A percentile compares a stretch with the other conserved stretches of the same genome.
These are phyloP conservation scores for Pilophorus perplexus DNA, from an alignment of 2,888 invertebrate species.

Conservation along the genomic window DNA sequence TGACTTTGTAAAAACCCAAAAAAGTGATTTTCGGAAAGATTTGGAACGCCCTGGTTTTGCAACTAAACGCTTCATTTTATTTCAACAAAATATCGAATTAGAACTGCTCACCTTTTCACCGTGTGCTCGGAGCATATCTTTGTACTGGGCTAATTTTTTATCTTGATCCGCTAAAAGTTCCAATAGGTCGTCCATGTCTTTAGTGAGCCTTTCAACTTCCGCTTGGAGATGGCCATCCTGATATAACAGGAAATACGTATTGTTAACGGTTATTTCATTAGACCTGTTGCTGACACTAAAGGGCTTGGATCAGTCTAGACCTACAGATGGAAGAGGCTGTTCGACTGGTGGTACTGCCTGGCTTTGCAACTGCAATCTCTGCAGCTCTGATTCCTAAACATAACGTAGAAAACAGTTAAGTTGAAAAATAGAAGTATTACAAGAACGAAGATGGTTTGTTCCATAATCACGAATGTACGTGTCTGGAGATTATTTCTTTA, in stretches of 20 bases:
- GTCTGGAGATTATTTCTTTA: no score
- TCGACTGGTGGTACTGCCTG: not conserved
- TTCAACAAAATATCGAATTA: no score
- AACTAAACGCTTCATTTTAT: no score
- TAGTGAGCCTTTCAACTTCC: conserved; percentile 16
- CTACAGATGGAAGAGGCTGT: not conserved
- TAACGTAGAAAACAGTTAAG: conserved; percentile 21
- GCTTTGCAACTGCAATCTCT: conserved; percentile 19
- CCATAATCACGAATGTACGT: no score
- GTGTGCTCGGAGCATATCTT: conserved; percentile 57
- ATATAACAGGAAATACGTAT: not conserved
- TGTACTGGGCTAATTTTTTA: conserved; percentile 65
- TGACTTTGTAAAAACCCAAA: no score
- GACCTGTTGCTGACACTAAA: not conserved
- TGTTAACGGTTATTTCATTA: not conserved
- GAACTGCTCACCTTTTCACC: conserved; percentile 57
- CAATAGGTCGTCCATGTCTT: conserved; percentile 89
- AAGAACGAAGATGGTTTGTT: not conserved
- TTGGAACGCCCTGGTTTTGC: no score
- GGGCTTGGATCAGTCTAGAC: not conserved
- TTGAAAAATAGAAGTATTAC: not conserved
- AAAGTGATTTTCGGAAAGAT: no score
- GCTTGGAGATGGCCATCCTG: not conserved
- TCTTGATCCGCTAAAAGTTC: conserved; percentile 89
- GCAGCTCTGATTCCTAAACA: conserved; percentile 40